Percentiles rank a stretch among this genome's conserved stretches.
These are phyloP conservation scores for Chesias legatella DNA, from an alignment of 2,888 invertebrate genomes.

Conservation along the genomic window DNA sequence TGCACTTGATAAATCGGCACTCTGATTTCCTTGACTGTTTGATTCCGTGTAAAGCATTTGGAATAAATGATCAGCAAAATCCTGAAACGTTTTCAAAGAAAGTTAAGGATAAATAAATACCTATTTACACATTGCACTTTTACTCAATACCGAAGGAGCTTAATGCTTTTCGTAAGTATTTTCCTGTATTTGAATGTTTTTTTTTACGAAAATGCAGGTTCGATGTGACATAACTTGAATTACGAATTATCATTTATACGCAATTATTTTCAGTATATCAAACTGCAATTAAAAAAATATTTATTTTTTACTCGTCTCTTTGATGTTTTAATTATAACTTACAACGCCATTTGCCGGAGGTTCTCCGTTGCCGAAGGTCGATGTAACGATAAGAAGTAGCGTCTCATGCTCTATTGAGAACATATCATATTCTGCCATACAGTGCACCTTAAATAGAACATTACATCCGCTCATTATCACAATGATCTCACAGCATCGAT, in stretches of 20 bases:
- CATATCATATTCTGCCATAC: conserved; percentile 96
- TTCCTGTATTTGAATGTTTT: too few species aligned
- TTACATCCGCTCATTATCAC: neutral
- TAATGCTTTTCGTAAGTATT: too few species aligned
- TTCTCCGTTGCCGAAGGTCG: conserved; percentile 98
- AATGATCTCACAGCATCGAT: neutral
- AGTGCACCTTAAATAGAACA: conserved; percentile 83
- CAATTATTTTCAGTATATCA: too few species aligned
- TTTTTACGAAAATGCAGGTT: too few species aligned
- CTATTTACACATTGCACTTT: too few species aligned
- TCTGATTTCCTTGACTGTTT: conserved; percentile 45
- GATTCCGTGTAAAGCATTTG: conserved; percentile 62
- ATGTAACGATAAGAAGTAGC: conserved; percentile 92
- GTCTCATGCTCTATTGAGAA: conserved; percentile 97
- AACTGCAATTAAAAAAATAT: too few species aligned
- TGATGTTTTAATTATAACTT: conserved; percentile 39
- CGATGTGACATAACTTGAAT: too few species aligned
- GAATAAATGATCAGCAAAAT: conserved; percentile 63
- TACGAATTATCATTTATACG: too few species aligned
- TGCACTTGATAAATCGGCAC: conserved; percentile 34
- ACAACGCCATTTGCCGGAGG: conserved; percentile 98
- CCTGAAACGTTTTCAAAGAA: conserved; percentile 51
- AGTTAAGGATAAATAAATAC: too few species aligned
- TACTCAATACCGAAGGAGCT: too few species aligned
- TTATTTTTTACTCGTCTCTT: too few species aligned